Evolutionary conservation across 2,888 invertebrate species (phyloP).

Genomic region (Beris morrisii): DNA sequence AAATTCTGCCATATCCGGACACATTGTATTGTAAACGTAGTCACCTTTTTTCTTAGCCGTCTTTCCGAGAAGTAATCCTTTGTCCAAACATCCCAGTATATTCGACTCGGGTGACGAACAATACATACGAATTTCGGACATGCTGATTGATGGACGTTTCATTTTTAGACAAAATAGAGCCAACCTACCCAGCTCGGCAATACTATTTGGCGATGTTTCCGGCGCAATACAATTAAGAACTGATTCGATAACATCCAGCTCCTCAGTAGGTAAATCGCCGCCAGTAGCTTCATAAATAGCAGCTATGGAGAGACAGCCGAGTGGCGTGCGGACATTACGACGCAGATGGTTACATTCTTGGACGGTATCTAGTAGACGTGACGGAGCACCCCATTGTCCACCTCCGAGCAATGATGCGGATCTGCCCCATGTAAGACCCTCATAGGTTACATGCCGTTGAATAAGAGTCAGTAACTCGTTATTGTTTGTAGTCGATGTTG

Average conservation of each 20-base stretch:
- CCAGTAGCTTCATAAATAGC: constrained; percentile 58
- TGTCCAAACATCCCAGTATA: constrained; percentile 57
- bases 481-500: constrained; percentile 55
- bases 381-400: constrained; percentile 58
- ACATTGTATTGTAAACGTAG: constrained; percentile 57
- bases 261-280: constrained; percentile 52
- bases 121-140: constrained; percentile 57
- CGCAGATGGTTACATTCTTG: constrained; percentile 54
- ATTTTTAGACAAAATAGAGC: constrained; percentile 58
- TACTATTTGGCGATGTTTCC: constrained; percentile 44
- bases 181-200: constrained; percentile 60
- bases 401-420: constrained; percentile 57
- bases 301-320: constrained; percentile 60
- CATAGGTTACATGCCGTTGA: constrained; percentile 58
- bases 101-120: constrained; percentile 55
- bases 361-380: constrained; percentile 54
- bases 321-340: constrained; percentile 58
- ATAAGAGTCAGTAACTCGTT: constrained; percentile 55
- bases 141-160: constrained; percentile 57
- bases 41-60: constrained; percentile 55
- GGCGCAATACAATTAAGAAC: constrained; percentile 53
- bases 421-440: constrained; percentile 58
- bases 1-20: constrained; percentile 59
- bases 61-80: constrained; percentile 55
- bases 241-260: constrained; percentile 50